Conservation (phyloP, 2,888 invertebrate genomes). For the Aplocera efformata region DNA sequence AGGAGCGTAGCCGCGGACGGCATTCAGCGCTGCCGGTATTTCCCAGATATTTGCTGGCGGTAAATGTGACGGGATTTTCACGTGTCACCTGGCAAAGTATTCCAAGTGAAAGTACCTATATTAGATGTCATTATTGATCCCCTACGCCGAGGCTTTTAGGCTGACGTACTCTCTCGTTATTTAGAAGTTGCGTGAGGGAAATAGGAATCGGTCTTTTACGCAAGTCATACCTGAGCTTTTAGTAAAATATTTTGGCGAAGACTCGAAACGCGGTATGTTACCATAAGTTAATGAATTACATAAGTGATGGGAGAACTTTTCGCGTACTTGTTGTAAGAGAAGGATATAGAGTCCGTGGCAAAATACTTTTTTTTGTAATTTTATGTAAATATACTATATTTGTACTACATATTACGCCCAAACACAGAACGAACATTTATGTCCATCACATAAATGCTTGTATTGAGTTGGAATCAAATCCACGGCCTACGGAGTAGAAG, state of each 20-base stretch:
- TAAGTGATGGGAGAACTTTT: too few species aligned
- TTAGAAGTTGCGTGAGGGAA: slow-evolving; percentile 20
- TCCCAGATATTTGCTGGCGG: slow-evolving; percentile 36
- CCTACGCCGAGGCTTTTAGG: slow-evolving; percentile 12
- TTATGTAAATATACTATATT: too few species aligned
- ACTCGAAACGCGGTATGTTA: too few species aligned
- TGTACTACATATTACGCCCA: too few species aligned
- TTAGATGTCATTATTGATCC: slow-evolving; percentile 24
- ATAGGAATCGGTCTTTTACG: slow-evolving; percentile 11
- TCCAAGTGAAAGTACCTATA: slow-evolving; percentile 13
- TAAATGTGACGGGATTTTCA: slow-evolving; percentile 41
- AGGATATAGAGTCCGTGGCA: too few species aligned
- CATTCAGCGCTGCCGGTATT: slow-evolving; percentile 36
- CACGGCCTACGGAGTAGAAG: too few species aligned
- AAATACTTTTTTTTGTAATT: too few species aligned
- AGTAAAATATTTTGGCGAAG: not conserved
- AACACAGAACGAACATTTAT: too few species aligned
- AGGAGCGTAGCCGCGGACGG: slow-evolving; percentile 25
- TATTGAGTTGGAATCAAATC: too few species aligned
- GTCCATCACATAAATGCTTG: too few species aligned
- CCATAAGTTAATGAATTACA: too few species aligned
- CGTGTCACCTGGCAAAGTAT: slow-evolving; percentile 26
- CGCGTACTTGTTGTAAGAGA: too few species aligned
- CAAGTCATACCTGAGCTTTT: slow-evolving; percentile 10
- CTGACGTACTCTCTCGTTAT: slow-evolving; percentile 13